Evolutionary conservation across 37 sponge, comb jelly and placozoan genomes (phyloP).

Genomic region (Ianthella basta): DNA sequence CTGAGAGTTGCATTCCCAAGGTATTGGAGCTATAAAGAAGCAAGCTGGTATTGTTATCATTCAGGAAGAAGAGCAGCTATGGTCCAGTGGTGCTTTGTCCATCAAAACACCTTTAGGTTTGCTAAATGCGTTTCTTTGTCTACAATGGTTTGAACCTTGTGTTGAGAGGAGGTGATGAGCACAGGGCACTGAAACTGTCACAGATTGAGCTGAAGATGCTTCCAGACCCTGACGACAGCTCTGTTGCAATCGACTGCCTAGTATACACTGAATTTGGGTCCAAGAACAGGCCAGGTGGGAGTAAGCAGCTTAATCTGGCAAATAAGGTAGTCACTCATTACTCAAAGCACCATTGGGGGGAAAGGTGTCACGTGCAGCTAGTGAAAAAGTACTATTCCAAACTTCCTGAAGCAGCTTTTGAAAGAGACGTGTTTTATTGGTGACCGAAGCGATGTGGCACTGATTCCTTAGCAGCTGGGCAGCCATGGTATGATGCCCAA

Average conservation of each 20-base stretch:
- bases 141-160: conserved; percentile 55
- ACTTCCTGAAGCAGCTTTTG: conserved; percentile 35
- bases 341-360: conserved; percentile 25
- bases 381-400: conserved; percentile 39
- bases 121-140: conserved; percentile 28
- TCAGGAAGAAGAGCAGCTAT: conserved; percentile 26
- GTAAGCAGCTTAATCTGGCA: conserved; percentile 35
- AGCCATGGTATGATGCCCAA: conserved; percentile 44
- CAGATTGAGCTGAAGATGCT: conserved; percentile 26
- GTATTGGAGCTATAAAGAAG: conserved; percentile 21
- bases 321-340: conserved; percentile 45
- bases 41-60: conserved; percentile 13
- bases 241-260: neutral
- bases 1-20: conserved; percentile 15
- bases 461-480: neutral
- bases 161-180: conserved; percentile 36
- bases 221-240: conserved; percentile 22
- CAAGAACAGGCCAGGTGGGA: conserved; percentile 45
- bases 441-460: conserved; percentile 5
- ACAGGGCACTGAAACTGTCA: conserved; percentile 39
- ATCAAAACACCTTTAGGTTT: conserved; percentile 35
- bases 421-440: conserved; percentile 42
- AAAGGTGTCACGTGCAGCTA: conserved; percentile 36
- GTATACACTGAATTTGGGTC: conserved; percentile 47
- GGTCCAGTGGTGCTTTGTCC: conserved; percentile 27